Percentiles rank a stretch among this genome's conserved stretches.
These are phyloP conservation scores for Steinernema feltiae DNA, from an alignment of 1,140 invertebrate genomes.

Conservation along the genomic window DNA sequence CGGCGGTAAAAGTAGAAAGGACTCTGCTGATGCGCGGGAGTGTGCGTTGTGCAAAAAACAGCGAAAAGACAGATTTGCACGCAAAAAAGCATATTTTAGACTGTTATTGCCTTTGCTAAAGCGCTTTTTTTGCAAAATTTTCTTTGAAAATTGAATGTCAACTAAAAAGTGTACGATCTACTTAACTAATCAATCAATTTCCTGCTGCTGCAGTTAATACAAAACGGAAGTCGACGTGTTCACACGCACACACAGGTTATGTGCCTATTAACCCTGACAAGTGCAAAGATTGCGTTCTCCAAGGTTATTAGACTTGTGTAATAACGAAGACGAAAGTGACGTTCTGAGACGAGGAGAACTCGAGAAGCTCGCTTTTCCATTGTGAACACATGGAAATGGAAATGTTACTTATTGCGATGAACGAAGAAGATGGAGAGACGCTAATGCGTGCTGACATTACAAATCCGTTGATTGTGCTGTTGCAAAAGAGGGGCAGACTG, in stretches of 20 bases:
- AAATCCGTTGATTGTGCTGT: no score
- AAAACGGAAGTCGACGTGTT: not conserved
- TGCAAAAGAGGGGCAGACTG: no score
- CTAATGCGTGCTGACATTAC: no score
- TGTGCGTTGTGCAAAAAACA: not conserved
- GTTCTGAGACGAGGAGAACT: no score
- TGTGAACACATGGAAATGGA: no score
- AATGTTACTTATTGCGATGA: no score
- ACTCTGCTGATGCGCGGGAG: not conserved
- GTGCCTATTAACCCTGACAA: conserved; percentile 9
- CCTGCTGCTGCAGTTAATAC: not conserved
- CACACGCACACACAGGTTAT: not conserved
- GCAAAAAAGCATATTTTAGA: not conserved
- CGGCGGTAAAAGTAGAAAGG: not conserved
- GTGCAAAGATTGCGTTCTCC: not conserved
- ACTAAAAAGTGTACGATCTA: not conserved
- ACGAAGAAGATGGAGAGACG: no score
- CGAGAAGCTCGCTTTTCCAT: no score
- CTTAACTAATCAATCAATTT: not conserved
- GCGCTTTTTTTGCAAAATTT: not conserved
- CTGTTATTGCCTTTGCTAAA: not conserved
- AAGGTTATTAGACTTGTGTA: conserved; percentile 7
- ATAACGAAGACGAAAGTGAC: not conserved
- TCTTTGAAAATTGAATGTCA: not conserved
- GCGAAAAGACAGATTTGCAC: not conserved